Evolutionary conservation across 2,888 invertebrate genomes (phyloP), one percentile per base, ranked within the genome.

Genomic region (Dolomedes plantarius): DNA sequence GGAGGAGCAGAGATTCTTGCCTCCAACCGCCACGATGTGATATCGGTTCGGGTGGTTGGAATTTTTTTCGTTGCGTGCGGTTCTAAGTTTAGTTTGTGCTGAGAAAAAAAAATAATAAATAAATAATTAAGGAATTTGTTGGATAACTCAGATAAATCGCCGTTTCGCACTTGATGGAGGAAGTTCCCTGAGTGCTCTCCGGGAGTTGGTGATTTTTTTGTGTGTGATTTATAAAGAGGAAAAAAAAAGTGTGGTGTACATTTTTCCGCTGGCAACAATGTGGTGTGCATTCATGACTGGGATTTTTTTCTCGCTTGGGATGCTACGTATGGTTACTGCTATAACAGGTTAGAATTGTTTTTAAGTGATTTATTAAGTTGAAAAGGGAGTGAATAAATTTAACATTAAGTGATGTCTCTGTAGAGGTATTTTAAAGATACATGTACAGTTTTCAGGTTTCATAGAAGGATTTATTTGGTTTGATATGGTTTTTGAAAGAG

Each of bases 251-350:
- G 56, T 56, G 56, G 56, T 23, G 19, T 56, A 23, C 6, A 56
- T 1, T 56, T 36, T 56, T 19, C 7, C 23, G 23, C 23, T 23
- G 56, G 0, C 23, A 56, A 23, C 19, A 56, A 56, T 56, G 56
- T 23, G 56, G 56, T 19, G 56, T 23, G 6, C 23, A 56, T 23
- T 1, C 0, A 23, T 23, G 56, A 56, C 56, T 56, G 56, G 56
- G 23, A 56, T 56, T 19, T 56, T 56, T 56, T 56, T 56, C 23
- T 7, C 23, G 1, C 11, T 56, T 23, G 56, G 56, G 23, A 56
- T 56, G 56, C 56, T 56, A 56, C 56, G 56, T 56, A 56, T 56
- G 56, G 56, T 23, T 56, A 16, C 23, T 23, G 56, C 56, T 6
- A 56, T 56, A 23, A 56, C 56, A 56, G 56, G 56, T 56, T 2